Evolutionary conservation across 2,797 vertebrate species (phyloP).

Genomic region (Gymnocypris eckloni): DNA sequence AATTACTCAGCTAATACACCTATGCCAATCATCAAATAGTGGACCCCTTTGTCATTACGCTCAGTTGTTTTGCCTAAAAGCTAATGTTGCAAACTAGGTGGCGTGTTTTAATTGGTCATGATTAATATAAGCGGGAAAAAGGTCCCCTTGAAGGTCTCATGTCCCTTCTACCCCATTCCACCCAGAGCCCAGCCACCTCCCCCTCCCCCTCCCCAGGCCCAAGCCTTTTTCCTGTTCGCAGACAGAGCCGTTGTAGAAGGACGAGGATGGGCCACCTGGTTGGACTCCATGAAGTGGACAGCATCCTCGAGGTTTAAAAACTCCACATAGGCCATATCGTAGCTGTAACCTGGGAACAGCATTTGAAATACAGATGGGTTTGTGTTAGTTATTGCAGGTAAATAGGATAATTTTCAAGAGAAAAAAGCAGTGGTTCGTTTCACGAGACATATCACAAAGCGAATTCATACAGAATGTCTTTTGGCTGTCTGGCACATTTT

Average conservation of each 20-base stretch:
- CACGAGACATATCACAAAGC: slow-evolving; percentile 51
- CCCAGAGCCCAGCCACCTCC: slow-evolving; percentile 64
- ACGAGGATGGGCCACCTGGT: slow-evolving; percentile 99
- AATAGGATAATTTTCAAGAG: slow-evolving; percentile 72
- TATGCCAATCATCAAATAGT: not conserved
- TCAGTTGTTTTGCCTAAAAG: not conserved
- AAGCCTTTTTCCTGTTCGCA: slow-evolving; percentile 78
- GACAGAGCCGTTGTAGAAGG: slow-evolving; percentile 85
- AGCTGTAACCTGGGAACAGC: slow-evolving; percentile 99
- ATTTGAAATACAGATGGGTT: slow-evolving; percentile 99
- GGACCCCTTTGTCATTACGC: not conserved
- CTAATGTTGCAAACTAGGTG: slow-evolving; percentile 16
- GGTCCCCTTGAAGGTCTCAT: slow-evolving; percentile 62
- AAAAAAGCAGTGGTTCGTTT: slow-evolving; percentile 50
- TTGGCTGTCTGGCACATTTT: slow-evolving; percentile 4
- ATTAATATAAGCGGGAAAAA: slow-evolving; percentile 4
- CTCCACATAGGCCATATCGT: slow-evolving; percentile 99
- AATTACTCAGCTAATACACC: not conserved
- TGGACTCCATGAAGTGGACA: slow-evolving; percentile 99
- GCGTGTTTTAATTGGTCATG: slow-evolving; percentile 16
- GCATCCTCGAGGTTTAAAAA: slow-evolving; percentile 99
- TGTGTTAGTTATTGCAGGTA: slow-evolving; percentile 94
- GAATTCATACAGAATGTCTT: slow-evolving; percentile 26
- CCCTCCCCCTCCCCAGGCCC: slow-evolving; percentile 62
- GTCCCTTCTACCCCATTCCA: slow-evolving; percentile 69